Evolutionary conservation across 2,797 vertebrate genomes (phyloP).

Genomic region (Limnodromus scolopaceus): DNA sequence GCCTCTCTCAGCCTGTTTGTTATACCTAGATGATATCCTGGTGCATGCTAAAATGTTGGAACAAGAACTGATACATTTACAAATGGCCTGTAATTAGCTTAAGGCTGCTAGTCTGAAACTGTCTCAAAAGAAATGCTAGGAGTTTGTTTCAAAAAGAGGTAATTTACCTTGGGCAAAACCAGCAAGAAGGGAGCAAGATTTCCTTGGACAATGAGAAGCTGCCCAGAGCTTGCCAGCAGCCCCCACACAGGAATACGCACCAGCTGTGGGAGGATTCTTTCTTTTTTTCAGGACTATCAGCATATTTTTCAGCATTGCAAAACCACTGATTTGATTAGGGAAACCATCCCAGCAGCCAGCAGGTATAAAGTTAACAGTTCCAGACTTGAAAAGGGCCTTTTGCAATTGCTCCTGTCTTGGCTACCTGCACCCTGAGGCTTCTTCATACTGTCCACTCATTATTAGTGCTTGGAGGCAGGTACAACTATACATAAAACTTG

Average conservation of each 20-base stretch:
- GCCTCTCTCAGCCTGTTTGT: constrained; percentile 72
- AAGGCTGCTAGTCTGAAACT: constrained; percentile 24
- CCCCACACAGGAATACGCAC: rapidly evolving
- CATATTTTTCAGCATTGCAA: not conserved
- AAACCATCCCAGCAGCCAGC: not conserved
- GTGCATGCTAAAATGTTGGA: constrained; percentile 53
- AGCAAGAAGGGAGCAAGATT: not conserved
- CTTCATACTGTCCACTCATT: not conserved
- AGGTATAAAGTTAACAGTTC: not conserved
- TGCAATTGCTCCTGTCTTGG: not conserved
- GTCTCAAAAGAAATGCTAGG: constrained; percentile 11
- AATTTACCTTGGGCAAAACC: constrained; percentile 33
- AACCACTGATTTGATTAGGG: not conserved
- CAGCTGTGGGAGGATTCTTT: not conserved
- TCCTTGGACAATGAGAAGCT: not conserved
- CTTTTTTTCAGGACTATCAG: not conserved
- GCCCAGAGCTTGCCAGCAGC: not conserved
- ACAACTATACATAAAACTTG: not conserved
- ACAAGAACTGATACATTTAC: constrained; percentile 51
- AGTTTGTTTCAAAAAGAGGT: constrained; percentile 12
- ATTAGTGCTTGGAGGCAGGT: not conserved
- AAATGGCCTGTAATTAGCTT: constrained; percentile 58
- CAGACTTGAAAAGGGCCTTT: not conserved
- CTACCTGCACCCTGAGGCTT: not conserved
- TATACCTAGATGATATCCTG: constrained; percentile 63